Evolutionary conservation across 2,888 invertebrate genomes (phyloP).

Genomic region (Dioctria rufipes): DNA sequence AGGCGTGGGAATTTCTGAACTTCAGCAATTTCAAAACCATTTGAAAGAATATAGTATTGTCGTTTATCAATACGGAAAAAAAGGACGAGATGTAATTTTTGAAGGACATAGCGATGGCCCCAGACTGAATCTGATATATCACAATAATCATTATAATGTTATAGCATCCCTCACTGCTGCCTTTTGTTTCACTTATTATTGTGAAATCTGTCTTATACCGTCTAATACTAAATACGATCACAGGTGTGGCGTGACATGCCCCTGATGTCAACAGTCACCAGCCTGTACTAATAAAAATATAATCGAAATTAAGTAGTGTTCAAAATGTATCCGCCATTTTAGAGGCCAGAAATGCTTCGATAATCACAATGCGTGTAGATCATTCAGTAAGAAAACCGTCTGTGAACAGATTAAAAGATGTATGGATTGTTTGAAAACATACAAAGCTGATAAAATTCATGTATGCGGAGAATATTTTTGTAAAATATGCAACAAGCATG

Average conservation of each 20-base stretch:
- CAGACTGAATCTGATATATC: conserved; percentile 27
- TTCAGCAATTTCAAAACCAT: conserved; percentile 21
- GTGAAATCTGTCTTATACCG: conserved; percentile 10
- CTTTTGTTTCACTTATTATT: conserved; percentile 34
- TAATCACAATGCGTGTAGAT: conserved; percentile 12
- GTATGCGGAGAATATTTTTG: conserved; percentile 44
- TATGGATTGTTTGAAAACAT: conserved; percentile 15
- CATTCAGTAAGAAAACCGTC: conserved; percentile 2
- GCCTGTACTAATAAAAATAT: background rate
- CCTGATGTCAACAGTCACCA: conserved; percentile 35
- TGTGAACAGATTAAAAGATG: conserved; percentile 16
- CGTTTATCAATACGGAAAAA: conserved; percentile 19
- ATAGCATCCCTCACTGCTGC: conserved; percentile 12
- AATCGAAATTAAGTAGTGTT: background rate
- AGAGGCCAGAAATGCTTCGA: conserved; percentile 23
- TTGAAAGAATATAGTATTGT: conserved; percentile 32
- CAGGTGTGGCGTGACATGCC: conserved; percentile 29
- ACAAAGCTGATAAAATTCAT: conserved; percentile 5
- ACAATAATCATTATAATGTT: conserved; percentile 16
- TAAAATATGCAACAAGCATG: conserved; percentile 34
- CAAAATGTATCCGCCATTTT: background rate
- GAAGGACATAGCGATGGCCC: conserved; percentile 33
- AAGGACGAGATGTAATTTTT: conserved; percentile 32
- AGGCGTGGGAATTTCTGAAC: conserved; percentile 27
- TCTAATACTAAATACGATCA: conserved; percentile 30